These are phyloP conservation scores for Druon quercuslanigerum DNA, from an alignment of 1,140 invertebrate species.

Conservation along the genomic window DNA sequence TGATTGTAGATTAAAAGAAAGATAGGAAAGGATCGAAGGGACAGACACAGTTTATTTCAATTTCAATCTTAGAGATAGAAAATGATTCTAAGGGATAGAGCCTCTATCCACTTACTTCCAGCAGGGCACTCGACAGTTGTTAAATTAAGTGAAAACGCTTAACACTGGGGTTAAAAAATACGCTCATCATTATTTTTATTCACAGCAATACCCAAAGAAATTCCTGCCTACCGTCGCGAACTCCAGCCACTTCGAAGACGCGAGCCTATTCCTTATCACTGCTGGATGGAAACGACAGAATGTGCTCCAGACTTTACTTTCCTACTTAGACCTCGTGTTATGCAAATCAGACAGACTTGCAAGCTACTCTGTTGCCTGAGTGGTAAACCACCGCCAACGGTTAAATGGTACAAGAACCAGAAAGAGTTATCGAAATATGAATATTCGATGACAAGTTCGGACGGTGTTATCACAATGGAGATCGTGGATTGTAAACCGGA, in stretches of 20 bases:
- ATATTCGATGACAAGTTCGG: constrained; percentile 90
- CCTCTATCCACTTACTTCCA: too few species aligned
- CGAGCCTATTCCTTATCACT: constrained; percentile 87
- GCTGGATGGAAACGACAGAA: constrained; percentile 93
- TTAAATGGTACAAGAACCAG: constrained; percentile 95
- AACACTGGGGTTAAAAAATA: too few species aligned
- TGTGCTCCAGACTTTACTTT: constrained; percentile 97
- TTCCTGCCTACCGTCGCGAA: constrained; percentile 86
- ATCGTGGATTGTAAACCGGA: constrained; percentile 94
- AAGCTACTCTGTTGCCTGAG: constrained; percentile 98
- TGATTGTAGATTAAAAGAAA: too few species aligned
- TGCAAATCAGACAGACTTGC: constrained; percentile 95
- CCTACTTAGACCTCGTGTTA: constrained; percentile 96
- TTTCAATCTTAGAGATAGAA: too few species aligned
- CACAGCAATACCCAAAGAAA: constrained; percentile 87
- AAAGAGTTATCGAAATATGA: constrained; percentile 93
- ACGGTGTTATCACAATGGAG: constrained; percentile 97
- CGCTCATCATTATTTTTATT: constrained; percentile 40
- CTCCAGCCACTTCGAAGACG: constrained; percentile 83
- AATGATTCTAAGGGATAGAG: too few species aligned
- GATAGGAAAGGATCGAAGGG: too few species aligned
- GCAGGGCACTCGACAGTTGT: too few species aligned
- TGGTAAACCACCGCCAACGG: constrained; percentile 94
- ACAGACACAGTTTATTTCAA: too few species aligned
- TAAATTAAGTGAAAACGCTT: too few species aligned